Conservation (phyloP, 2,113 vertebrate genomes). For the Galemys pyrenaicus region DNA sequence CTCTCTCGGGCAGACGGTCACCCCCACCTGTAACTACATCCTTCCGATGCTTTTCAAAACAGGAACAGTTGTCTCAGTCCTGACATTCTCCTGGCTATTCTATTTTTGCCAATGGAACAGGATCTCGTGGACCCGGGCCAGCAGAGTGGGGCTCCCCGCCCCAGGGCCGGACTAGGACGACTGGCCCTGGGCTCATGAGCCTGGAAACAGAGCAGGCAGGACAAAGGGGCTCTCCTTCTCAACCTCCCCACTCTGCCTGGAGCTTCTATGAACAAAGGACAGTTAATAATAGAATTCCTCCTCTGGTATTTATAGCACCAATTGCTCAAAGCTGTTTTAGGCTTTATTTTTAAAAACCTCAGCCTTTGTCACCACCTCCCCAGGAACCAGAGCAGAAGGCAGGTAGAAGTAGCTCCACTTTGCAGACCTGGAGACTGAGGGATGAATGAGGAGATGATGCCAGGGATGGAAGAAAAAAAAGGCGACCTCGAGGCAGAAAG, state of each 20-base stretch:
- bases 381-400: constrained; percentile 39
- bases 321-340: constrained; percentile 74
- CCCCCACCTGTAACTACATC: constrained; percentile 66
- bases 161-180: not conserved
- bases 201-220: not conserved
- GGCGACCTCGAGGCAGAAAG: not conserved
- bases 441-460: not conserved
- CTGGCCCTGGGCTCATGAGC: not conserved
- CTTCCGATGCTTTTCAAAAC: constrained; percentile 72
- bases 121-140: constrained; percentile 49
- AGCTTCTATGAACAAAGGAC: constrained; percentile 74
- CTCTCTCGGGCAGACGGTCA: not conserved
- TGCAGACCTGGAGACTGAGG: constrained; percentile 61
- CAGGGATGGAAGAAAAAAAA: not conserved
- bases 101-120: constrained; percentile 75
- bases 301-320: constrained; percentile 73
- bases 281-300: constrained; percentile 79
- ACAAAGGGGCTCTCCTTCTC: constrained; percentile 52
- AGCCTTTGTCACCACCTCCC: constrained; percentile 69
- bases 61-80: constrained; percentile 72
- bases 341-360: constrained; percentile 67
- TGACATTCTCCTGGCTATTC: constrained; percentile 61
- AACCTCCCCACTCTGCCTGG: constrained; percentile 53
- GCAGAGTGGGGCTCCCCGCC: not conserved
- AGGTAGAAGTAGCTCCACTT: constrained; percentile 53